Base-by-base conservation (phyloP, 2,888 invertebrate genomes). In the Ecliptopera silaceata region DNA sequence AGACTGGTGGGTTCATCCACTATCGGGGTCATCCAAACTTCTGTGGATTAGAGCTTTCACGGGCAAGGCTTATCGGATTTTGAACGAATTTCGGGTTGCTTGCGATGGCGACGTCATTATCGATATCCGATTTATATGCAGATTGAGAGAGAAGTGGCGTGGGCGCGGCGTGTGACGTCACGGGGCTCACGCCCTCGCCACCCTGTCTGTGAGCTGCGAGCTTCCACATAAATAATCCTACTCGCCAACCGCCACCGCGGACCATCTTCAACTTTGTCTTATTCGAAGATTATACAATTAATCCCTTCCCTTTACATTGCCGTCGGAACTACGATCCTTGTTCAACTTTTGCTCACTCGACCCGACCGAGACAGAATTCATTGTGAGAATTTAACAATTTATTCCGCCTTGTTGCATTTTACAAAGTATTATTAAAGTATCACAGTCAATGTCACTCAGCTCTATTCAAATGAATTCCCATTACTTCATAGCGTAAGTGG, bases 41-140 rank as follows among this genome's bases (percentile, higher is more conserved):
- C 86, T 84, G 81, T 84, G 82, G 87, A 88, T 88, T 88, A 88
- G 80, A 85, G 87, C 83, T 83, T 89, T 88, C 88, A 86, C 81
- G 78, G 82, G 82, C 77, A 78, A 77, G 79, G 84, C 84, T 91
- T 90, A 90, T 89, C 88, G 86, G 86, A 87, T 89, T 89, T 86
- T 80, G 86, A 86, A 84, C 82, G 88, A 86, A 88, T 86, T 90
- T 88, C 75, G 83, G 86, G 79, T 82, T 85, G 82, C 87, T 88
- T 85, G 82, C 83, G 85, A 86, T 84, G 79, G 84, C 82, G 83
- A 85, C 84, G 84, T 88, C 87, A 90, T 90, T 89, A 90, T 88
- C 86, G 86, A 84, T 87, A 89, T 87, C 86, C 91, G 88, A 92
- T 92, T 90, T 91, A 91, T 90, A 91, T 92, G 91, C 88, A 92